These are phyloP conservation scores for Argopecten irradians DNA, from an alignment of 1,140 invertebrate species.

Conservation along the genomic window DNA sequence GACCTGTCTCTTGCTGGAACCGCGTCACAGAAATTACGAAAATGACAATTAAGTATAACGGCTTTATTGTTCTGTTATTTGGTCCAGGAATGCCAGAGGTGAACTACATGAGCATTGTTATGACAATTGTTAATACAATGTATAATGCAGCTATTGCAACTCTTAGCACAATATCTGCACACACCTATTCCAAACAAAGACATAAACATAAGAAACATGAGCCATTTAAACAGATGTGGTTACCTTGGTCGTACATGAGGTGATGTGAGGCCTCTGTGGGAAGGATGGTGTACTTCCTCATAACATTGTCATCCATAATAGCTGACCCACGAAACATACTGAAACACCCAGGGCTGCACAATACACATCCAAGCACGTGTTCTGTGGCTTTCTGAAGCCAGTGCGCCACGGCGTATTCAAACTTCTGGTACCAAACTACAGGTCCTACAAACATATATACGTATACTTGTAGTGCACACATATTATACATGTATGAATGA, in stretches of 20 bases:
- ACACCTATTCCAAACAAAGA: not conserved
- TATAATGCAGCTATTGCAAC: not conserved
- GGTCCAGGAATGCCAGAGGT: not conserved
- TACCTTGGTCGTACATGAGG: constrained; percentile 83
- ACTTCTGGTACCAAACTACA: constrained; percentile 83
- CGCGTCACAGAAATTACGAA: no score
- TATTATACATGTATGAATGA: no score
- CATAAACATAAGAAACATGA: not conserved
- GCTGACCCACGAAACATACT: constrained; percentile 83
- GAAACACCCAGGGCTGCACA: constrained; percentile 82
- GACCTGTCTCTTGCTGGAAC: not conserved
- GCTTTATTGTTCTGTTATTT: no score
- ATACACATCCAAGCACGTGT: constrained; percentile 82
- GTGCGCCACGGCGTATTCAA: constrained; percentile 83
- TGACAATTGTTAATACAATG: not conserved
- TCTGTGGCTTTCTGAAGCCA: constrained; percentile 84
- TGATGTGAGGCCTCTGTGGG: constrained; percentile 81
- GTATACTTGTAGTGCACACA: not conserved
- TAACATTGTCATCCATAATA: constrained; percentile 82
- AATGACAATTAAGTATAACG: no score
- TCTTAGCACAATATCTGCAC: not conserved
- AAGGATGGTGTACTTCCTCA: constrained; percentile 80
- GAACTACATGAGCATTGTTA: not conserved
- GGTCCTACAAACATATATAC: constrained; percentile 69
- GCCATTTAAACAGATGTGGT: not conserved